These are phyloP conservation scores for Epinephelus awoara DNA, from an alignment of 2,797 vertebrate genomes.

Conservation along the genomic window DNA sequence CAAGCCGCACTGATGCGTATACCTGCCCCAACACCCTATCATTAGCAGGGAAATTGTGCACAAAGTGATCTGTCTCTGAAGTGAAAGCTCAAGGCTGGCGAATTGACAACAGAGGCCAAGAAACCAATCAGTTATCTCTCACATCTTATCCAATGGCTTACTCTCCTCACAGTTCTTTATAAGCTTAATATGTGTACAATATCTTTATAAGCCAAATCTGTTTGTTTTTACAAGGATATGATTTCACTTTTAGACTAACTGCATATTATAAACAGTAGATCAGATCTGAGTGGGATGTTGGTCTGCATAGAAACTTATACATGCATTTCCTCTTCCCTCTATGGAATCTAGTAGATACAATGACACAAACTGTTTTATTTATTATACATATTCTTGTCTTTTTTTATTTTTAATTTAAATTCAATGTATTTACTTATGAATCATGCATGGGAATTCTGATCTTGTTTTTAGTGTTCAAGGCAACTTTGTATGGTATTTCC, in stretches of 20 bases:
- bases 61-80: slow-evolving; percentile 68
- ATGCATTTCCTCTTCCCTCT: background rate
- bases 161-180: slow-evolving; percentile 4
- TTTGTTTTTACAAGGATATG: background rate
- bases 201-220: background rate
- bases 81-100: slow-evolving; percentile 47
- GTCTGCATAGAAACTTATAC: background rate
- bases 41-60: slow-evolving; percentile 75
- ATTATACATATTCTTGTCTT: too few species aligned
- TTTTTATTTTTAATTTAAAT: too few species aligned
- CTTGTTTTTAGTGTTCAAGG: background rate
- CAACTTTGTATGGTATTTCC: background rate
- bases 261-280: background rate
- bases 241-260: background rate
- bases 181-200: background rate
- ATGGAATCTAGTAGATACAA: background rate
- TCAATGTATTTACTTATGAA: background rate
- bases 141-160: background rate
- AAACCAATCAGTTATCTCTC: slow-evolving; percentile 44
- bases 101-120: slow-evolving; percentile 55
- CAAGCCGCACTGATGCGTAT: slow-evolving; percentile 50
- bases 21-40: slow-evolving; percentile 58
- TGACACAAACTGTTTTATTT: too few species aligned
- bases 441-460: background rate
- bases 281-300: background rate